Conservation (phyloP, 2,113 vertebrate genomes). For the Gavialis gangeticus region DNA sequence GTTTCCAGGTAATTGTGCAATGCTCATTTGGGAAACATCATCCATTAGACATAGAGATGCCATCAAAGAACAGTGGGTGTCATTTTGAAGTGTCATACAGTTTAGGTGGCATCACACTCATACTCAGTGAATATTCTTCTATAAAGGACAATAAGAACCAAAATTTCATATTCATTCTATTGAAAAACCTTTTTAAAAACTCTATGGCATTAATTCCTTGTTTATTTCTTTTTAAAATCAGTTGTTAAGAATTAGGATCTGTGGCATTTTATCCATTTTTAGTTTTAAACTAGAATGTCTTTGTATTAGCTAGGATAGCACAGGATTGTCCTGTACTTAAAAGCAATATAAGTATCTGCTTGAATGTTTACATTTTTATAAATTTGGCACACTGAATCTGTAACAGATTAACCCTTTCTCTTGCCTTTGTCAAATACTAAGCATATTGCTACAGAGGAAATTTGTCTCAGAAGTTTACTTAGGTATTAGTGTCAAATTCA, state of each 20-base stretch:
- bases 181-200: not conserved
- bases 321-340: not conserved
- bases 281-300: not conserved
- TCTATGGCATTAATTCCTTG: not conserved
- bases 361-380: not conserved
- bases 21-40: no score
- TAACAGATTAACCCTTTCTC: not conserved
- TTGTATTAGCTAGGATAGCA: not conserved
- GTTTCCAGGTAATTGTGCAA: no score
- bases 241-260: not conserved
- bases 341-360: not conserved
- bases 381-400: not conserved
- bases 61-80: not conserved
- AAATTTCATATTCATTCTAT: not conserved
- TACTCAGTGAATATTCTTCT: not conserved
- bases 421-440: not conserved
- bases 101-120: not conserved
- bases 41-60: no score
- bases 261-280: not conserved
- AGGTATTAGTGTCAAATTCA: not conserved
- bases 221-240: no score
- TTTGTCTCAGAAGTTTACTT: not conserved
- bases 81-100: not conserved
- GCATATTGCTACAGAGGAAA: not conserved
- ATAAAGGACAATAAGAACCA: not conserved